Conservation (phyloP, 2,888 invertebrate species). For the Andrena fulva region DNA sequence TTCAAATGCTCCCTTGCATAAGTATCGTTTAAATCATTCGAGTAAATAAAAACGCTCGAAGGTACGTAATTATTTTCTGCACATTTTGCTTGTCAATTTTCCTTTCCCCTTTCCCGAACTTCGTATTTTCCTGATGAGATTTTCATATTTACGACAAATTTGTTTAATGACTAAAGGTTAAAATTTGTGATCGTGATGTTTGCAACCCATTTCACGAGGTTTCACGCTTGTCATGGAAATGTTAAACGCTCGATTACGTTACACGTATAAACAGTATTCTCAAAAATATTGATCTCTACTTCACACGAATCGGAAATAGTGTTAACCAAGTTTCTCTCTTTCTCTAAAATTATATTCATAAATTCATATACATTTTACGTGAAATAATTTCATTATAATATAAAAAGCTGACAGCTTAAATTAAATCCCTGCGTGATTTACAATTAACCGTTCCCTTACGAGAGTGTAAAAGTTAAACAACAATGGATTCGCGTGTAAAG, state of each 20-base stretch:
- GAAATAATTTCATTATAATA: no score
- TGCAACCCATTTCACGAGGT: slow-evolving; percentile 13
- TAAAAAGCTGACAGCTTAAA: no score
- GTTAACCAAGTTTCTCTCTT: not conserved
- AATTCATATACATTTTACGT: no score
- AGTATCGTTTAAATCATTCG: not conserved
- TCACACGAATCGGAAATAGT: not conserved
- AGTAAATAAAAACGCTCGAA: not conserved
- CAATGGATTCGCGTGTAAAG: not conserved
- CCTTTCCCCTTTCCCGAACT: not conserved
- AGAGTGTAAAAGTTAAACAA: no score
- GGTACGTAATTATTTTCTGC: not conserved
- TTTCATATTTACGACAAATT: slow-evolving; percentile 14
- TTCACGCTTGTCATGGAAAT: not conserved
- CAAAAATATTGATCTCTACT: not conserved
- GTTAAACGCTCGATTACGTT: not conserved
- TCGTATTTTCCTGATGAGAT: not conserved
- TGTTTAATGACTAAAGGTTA: slow-evolving; percentile 25
- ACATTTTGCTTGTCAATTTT: slow-evolving; percentile 14
- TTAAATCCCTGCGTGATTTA: no score
- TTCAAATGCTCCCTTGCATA: no score
- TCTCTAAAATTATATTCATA: no score
- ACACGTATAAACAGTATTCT: not conserved
- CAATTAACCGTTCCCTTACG: no score
- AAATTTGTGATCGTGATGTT: slow-evolving; percentile 15